phyloP scores from a whole-genome alignment of 2,888 invertebrate genomes.

The Nomada hirtipes region DNA sequence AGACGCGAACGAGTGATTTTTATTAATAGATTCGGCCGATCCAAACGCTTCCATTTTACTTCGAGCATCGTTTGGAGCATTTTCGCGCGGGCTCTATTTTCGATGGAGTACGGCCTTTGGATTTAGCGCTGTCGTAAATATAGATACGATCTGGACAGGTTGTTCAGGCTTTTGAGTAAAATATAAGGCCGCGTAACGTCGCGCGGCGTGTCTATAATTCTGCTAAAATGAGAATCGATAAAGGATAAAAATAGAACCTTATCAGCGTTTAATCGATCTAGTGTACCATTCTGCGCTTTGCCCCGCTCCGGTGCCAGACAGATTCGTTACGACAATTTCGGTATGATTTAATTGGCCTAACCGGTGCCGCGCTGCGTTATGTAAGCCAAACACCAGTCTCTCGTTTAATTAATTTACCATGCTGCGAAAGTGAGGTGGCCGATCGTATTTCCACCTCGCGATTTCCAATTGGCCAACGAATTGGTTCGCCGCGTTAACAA shows the following conservation, averaged over 20 bases:
- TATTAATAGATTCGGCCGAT: conserved; percentile 50
- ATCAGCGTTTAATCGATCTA: not conserved
- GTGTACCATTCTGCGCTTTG: not conserved
- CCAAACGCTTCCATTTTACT: not conserved
- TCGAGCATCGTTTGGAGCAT: not conserved
- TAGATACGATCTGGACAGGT: too few relatives aligned
- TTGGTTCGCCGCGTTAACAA: too few relatives aligned
- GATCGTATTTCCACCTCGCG: not conserved
- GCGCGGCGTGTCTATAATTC: not conserved
- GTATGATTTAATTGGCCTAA: conserved; percentile 55
- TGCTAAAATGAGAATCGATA: not conserved
- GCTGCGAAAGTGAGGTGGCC: conserved; percentile 38
- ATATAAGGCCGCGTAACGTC: not conserved
- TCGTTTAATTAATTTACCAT: conserved; percentile 51
- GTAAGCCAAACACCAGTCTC: conserved; percentile 36
- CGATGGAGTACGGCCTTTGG: too few relatives aligned
- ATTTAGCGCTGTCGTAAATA: too few relatives aligned
- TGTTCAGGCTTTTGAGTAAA: not conserved
- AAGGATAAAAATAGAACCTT: not conserved
- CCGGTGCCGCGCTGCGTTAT: conserved; percentile 37
- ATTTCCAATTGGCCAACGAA: not conserved
- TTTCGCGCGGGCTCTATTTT: not conserved
- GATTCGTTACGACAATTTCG: not conserved
- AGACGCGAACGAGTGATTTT: conserved; percentile 58
- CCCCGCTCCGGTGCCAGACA: not conserved